Percentiles rank a stretch among this genome's conserved stretches.
Evolutionary conservation across 2,113 vertebrate species (phyloP).

Genomic region (Pollimyrus isidori): DNA sequence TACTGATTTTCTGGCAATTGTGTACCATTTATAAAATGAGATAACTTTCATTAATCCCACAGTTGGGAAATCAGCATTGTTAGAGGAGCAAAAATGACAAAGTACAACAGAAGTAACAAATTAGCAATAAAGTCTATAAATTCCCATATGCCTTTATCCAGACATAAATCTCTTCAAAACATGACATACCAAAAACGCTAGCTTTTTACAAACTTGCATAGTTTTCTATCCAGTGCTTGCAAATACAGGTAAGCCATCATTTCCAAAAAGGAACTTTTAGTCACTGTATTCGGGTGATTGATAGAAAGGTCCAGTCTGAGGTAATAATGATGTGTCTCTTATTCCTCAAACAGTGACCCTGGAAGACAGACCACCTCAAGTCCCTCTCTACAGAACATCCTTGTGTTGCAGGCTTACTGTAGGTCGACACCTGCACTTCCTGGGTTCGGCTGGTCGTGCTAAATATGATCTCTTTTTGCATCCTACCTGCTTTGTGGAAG

Average conservation of each 20-base stretch:
- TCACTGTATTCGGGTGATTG: neutral
- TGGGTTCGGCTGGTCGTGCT: neutral
- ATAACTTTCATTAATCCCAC: too few relatives aligned
- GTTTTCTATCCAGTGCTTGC: neutral
- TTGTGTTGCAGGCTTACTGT: neutral
- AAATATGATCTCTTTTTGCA: neutral
- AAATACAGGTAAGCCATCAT: neutral
- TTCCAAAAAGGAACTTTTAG: neutral
- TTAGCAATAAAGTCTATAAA: neutral
- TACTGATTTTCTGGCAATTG: neutral
- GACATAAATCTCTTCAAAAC: neutral
- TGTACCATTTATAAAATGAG: neutral
- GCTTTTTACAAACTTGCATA: neutral
- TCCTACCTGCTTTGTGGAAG: neutral
- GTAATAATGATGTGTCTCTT: neutral
- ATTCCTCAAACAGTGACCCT: neutral
- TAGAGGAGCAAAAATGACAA: too few relatives aligned
- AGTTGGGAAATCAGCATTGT: too few relatives aligned
- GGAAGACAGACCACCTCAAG: neutral
- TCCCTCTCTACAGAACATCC: neutral
- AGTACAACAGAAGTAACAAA: too few relatives aligned
- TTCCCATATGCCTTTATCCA: neutral
- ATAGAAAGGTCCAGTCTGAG: neutral
- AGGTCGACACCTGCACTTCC: neutral
- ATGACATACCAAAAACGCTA: neutral